Evolutionary conservation across 2,888 invertebrate genomes (phyloP), one percentile per base, ranked within the genome.

Genomic region (Oithona nana): DNA sequence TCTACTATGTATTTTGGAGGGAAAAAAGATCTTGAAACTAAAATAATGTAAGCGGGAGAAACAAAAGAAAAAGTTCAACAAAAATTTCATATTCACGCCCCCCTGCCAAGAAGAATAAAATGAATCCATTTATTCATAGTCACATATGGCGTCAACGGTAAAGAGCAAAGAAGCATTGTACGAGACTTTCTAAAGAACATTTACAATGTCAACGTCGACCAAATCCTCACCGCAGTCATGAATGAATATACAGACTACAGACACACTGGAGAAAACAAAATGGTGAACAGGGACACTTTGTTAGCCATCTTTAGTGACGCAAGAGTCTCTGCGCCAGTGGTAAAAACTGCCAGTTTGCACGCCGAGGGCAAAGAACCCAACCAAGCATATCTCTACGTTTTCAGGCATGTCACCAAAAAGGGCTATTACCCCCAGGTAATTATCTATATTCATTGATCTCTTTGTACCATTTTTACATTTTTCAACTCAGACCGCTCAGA

Each of bases 181-280:
- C 6, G 16, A 16, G 6, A 6, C 6, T 39, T 39, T 16, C 39
- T 39, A 6, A 6, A 39, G 6, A 39, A 39, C 16, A 39, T 16
- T 16, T 39, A 39, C 39, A 39, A 39, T 39, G 39, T 39, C 8
- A 39, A 39, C 16, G 39, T 39, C 8, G 39, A 39, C 16, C 39
- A 39, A 13, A 50, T 59, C 22, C 50, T 59, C n/a, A 59, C 24
- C 13, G 24, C 50, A 3, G 29, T 59, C 24, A n/a, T 59, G 26
- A 59, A 59, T 50, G 59, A 59, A 50, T 59, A 59, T 28, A 59
- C 59, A 48, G 49, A 59, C 50, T 59, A 59, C 26, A 39, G 50
- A 28, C 20, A 22, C 39, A 22, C 59, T 28, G 48, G 49, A 24
- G 49, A 59, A 28, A 31, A 48, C 39, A 39, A 39, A 39, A 39